phyloP scores from a whole-genome alignment of 2,888 invertebrate genomes.

The Parochlus steinenii region DNA sequence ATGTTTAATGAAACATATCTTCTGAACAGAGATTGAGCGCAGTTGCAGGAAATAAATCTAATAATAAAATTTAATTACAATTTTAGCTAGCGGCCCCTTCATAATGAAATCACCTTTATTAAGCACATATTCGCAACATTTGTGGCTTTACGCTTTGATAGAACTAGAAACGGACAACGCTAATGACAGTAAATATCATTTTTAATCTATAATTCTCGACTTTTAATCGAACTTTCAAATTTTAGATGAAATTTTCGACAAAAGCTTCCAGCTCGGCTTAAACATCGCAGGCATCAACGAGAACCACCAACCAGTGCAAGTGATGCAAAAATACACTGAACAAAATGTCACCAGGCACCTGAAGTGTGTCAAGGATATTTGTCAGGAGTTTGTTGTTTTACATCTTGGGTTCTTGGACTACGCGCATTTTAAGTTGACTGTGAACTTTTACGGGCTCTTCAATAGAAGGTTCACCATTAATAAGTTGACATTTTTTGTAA shows the following conservation, averaged over 20 bases:
- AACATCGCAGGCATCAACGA: constrained; percentile 63
- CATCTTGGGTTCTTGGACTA: constrained; percentile 84
- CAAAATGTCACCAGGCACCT: constrained; percentile 72
- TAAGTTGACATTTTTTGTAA: constrained; percentile 71
- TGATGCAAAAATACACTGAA: constrained; percentile 43
- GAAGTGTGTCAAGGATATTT: constrained; percentile 60
- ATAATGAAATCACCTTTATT: constrained; percentile 69
- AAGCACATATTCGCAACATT: constrained; percentile 78
- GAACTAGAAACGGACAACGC: constrained; percentile 64
- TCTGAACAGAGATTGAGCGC: constrained; percentile 34
- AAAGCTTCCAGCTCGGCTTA: constrained; percentile 74
- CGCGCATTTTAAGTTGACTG: constrained; percentile 70
- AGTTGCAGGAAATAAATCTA: constrained; percentile 59
- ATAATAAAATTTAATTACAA: constrained; percentile 46
- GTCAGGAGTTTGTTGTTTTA: constrained; percentile 74
- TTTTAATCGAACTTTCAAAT: constrained; percentile 1
- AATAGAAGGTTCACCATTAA: constrained; percentile 71
- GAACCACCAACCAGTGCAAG: constrained; percentile 51
- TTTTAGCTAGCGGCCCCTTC: constrained; percentile 65
- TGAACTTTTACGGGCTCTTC: constrained; percentile 69
- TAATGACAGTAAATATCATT: constrained; percentile 5
- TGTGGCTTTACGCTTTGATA: constrained; percentile 87
- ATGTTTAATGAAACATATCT: neutral
- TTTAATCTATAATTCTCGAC: constrained; percentile 6
- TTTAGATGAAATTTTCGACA: constrained; percentile 79